Percentiles rank a stretch among this genome's conserved stretches.
phyloP scores from a whole-genome alignment of 1,140 invertebrate species.

The Cherax quadricarinatus region DNA sequence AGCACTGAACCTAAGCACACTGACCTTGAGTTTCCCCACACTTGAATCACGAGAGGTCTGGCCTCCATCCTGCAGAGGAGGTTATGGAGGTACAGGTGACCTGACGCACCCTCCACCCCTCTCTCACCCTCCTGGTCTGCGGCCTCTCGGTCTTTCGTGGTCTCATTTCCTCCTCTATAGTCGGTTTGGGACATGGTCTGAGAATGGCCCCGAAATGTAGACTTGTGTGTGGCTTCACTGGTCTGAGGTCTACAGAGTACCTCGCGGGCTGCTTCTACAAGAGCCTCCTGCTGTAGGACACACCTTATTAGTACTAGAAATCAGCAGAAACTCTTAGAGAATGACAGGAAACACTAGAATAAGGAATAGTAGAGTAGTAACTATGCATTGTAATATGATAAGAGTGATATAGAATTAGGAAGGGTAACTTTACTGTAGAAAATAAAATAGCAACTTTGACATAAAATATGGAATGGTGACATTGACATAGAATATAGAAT shows the following conservation, averaged over 20 bases:
- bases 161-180: background rate
- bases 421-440: too few species aligned
- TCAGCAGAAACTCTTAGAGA: too few species aligned
- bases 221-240: too few species aligned
- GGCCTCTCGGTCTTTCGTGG: background rate
- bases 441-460: too few species aligned
- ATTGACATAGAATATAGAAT: too few species aligned
- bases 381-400: too few species aligned
- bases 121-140: background rate
- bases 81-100: slow-evolving; percentile 15
- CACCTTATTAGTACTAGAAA: too few species aligned
- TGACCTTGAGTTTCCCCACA: slow-evolving; percentile 28
- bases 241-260: background rate
- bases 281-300: background rate
- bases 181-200: background rate
- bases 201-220: background rate
- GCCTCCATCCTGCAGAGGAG: slow-evolving; percentile 41
- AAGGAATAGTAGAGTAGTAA: too few species aligned
- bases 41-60: slow-evolving; percentile 18
- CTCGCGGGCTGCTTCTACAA: slow-evolving; percentile 16
- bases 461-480: too few species aligned
- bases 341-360: too few species aligned
- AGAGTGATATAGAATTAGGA: too few species aligned
- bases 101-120: background rate
- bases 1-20: too few species aligned